Evolutionary conservation across 2,888 invertebrate species (phyloP), one percentile per base, ranked within the genome.

Genomic region (Pandemis heparana): DNA sequence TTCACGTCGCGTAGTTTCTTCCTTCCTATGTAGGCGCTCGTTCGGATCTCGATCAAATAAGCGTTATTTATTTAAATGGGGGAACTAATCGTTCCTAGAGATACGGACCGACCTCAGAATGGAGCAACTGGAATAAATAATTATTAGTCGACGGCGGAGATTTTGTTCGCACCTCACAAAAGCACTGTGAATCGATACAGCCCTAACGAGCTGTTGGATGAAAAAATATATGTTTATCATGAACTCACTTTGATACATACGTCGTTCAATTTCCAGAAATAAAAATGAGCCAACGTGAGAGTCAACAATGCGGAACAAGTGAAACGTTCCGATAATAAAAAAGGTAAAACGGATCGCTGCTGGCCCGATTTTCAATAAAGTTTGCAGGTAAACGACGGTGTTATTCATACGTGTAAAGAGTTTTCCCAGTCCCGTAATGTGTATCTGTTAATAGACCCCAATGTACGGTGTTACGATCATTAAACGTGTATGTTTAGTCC

Each of bases 301-400:
- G 84, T 89, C 89, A 91, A 90, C 89, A 90, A 89, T 86, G 88
- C 84, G 89, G 87, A 91, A 91, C 87, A 89, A 91, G 89, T 89
- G 88, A 90, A 91, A 87, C 81, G 88, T 86, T 88, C 85, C 87
- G 85, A 89, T 89, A 90, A 89, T 87, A 89, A 89, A 86, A 89
- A 88, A 89, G 88, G 89, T 86, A 85, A 85, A 90, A 86, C 83
- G 86, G 85, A 85, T 87, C 85, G 86, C 81, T 71, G 78, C 82
- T 83, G 83, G 80, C 83, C 86, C 86, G 87, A 89, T 89, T 90
- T 90, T 88, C 88, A 89, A 90, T 89, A 90, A 85, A 87, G 85
- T 87, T 87, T 85, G 85, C 83, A 86, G 87, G 87, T 88, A 88
- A 89, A 88, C 86, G 89, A 84, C 83, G 85, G 83, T 84, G 88